A percentile compares a stretch with the other conserved stretches of the same genome.
Conservation (phyloP, 2,113 vertebrate genomes). For the Triplophysa tibetana region DNA sequence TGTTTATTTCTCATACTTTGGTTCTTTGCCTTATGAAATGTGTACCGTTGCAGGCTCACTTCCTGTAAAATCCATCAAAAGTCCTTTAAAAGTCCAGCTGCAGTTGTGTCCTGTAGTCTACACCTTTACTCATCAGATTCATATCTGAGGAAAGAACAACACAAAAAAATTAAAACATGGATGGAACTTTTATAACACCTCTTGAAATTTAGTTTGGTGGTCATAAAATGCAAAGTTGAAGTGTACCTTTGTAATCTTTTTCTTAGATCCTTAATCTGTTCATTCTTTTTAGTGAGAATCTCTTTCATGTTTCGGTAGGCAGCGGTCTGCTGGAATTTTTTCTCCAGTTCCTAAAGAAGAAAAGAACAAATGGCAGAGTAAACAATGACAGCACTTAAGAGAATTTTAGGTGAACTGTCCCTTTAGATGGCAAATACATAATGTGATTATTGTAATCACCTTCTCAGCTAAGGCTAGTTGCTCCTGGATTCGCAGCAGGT, state of each 20-base stretch:
- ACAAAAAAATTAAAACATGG: neutral
- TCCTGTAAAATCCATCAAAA: constrained; percentile 9
- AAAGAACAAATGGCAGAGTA: constrained; percentile 4
- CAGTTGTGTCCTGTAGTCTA: constrained; percentile 14
- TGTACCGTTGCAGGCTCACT: neutral
- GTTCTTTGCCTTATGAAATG: constrained; percentile 1
- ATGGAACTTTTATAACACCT: neutral
- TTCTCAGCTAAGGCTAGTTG: constrained; percentile 90
- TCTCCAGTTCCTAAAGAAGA: constrained; percentile 84
- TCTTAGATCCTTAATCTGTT: constrained; percentile 92
- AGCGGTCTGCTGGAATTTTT: constrained; percentile 95
- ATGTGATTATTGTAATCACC: constrained; percentile 66
- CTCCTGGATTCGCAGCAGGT: constrained; percentile 88
- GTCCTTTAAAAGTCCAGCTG: neutral
- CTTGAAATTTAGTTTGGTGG: neutral
- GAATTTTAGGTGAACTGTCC: too few relatives aligned
- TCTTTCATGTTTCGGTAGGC: constrained; percentile 98
- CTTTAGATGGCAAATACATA: too few relatives aligned
- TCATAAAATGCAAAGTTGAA: neutral
- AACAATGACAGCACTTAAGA: too few relatives aligned
- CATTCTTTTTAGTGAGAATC: constrained; percentile 94
- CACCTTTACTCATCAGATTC: constrained; percentile 74
- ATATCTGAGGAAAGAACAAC: constrained; percentile 66
- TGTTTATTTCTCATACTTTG: constrained; percentile 9
- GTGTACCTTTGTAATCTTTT: constrained; percentile 83